These are phyloP conservation scores for Plestiodon gilberti DNA, from an alignment of 2,113 vertebrate genomes.

Conservation along the genomic window DNA sequence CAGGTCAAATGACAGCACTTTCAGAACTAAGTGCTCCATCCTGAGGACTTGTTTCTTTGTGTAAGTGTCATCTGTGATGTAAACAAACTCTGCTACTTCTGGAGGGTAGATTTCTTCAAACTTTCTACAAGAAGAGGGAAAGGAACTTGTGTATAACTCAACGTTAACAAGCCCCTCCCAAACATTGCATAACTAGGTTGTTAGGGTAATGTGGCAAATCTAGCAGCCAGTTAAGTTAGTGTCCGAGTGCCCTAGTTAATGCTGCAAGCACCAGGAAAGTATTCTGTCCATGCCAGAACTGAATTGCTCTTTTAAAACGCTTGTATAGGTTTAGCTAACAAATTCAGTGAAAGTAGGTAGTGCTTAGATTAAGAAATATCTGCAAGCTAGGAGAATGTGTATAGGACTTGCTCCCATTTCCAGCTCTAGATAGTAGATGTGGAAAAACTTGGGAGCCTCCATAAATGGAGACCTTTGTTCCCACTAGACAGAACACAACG, in stretches of 20 bases:
- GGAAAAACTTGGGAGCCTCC: background rate
- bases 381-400: too few relatives aligned
- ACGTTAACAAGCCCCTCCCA: background rate
- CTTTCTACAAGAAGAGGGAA: slow-evolving; percentile 80
- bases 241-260: too few relatives aligned
- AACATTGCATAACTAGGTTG: background rate
- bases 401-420: too few relatives aligned
- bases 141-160: background rate
- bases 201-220: background rate
- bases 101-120: slow-evolving; percentile 99
- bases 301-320: too few relatives aligned
- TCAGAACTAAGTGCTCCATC: slow-evolving; percentile 97
- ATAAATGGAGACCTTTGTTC: background rate
- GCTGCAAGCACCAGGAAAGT: too few relatives aligned
- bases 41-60: slow-evolving; percentile 97
- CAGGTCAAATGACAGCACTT: slow-evolving; percentile 96
- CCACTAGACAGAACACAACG: background rate
- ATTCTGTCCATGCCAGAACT: too few relatives aligned
- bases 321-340: too few relatives aligned
- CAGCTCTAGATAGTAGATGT: too few relatives aligned
- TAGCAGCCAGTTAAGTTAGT: background rate
- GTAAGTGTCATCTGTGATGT: slow-evolving; percentile 99
- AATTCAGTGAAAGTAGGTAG: too few relatives aligned
- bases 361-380: too few relatives aligned
- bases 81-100: slow-evolving; percentile 97